These are phyloP conservation scores for Plumapathes pennacea DNA, from an alignment of 92 coral and sea anemone species.

Conservation along the genomic window DNA sequence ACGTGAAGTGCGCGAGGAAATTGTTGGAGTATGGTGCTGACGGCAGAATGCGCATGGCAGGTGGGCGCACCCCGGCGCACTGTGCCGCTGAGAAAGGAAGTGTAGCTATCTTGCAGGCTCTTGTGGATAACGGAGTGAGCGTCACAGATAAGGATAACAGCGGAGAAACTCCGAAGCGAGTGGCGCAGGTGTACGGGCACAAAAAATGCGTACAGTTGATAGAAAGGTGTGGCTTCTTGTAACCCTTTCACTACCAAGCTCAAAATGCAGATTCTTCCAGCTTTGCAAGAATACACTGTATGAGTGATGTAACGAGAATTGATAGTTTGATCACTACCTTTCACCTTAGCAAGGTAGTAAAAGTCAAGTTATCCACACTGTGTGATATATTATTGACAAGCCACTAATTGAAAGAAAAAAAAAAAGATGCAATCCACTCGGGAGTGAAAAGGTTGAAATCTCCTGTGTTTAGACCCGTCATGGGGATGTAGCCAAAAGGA, in stretches of 20 bases:
- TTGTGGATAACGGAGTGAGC: conserved; percentile 56
- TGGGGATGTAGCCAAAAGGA: too few relatives aligned
- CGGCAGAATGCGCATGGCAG: conserved; percentile 91
- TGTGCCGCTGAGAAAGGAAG: conserved; percentile 95
- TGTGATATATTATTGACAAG: too few relatives aligned
- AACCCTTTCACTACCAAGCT: background rate
- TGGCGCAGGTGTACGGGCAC: conserved; percentile 76
- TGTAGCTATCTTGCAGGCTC: conserved; percentile 72
- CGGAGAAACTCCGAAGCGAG: conserved; percentile 83
- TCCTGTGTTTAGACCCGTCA: too few relatives aligned
- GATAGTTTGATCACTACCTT: too few relatives aligned
- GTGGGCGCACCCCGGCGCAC: conserved; percentile 99
- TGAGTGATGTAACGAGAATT: too few relatives aligned
- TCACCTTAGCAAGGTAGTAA: too few relatives aligned
- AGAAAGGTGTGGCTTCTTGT: conserved; percentile 38
- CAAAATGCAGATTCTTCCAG: background rate
- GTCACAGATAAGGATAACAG: conserved; percentile 73
- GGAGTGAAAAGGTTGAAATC: too few relatives aligned
- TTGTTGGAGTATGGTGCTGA: conserved; percentile 85
- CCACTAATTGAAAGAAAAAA: too few relatives aligned
- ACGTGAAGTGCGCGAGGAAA: conserved; percentile 58
- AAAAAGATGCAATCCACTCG: too few relatives aligned
- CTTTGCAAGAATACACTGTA: too few relatives aligned
- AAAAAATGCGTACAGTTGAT: conserved; percentile 42
- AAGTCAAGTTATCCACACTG: too few relatives aligned